phyloP scores from a whole-genome alignment of 2,888 invertebrate species.

The Iselma pallidipennis region DNA sequence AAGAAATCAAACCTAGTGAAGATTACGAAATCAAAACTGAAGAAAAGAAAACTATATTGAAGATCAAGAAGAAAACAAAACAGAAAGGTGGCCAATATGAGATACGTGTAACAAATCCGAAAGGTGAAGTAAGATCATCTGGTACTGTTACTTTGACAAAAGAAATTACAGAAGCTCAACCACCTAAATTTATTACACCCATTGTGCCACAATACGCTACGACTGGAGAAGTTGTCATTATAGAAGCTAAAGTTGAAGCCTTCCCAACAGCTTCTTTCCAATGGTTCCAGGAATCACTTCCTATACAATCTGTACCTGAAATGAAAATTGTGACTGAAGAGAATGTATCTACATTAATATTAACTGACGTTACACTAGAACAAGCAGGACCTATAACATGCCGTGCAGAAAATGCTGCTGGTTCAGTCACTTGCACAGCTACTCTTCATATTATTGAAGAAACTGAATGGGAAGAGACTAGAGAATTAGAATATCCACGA shows the following conservation, averaged over 20 bases:
- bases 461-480: constrained; percentile 61
- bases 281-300: constrained; percentile 80
- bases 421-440: constrained; percentile 86
- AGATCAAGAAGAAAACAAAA: constrained; percentile 69
- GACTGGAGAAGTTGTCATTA: constrained; percentile 75
- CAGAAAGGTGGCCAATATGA: constrained; percentile 88
- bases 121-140: constrained; percentile 77
- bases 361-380: constrained; percentile 72
- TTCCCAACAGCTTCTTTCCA: constrained; percentile 81
- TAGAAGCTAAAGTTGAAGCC: constrained; percentile 78
- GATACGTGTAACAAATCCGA: constrained; percentile 76
- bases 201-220: constrained; percentile 71
- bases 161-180: constrained; percentile 59
- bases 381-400: constrained; percentile 80
- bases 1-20: constrained; percentile 68
- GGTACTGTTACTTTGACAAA: constrained; percentile 78
- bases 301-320: constrained; percentile 70
- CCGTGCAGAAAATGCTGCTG: constrained; percentile 86
- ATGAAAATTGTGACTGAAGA: constrained; percentile 73
- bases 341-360: constrained; percentile 78
- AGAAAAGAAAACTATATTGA: constrained; percentile 67
- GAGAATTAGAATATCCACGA: constrained; percentile 71
- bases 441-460: constrained; percentile 67
- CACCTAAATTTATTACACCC: constrained; percentile 75
- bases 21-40: constrained; percentile 64